Evolutionary conservation across 2,888 invertebrate species (phyloP).

Genomic region (Andrena marginata): DNA sequence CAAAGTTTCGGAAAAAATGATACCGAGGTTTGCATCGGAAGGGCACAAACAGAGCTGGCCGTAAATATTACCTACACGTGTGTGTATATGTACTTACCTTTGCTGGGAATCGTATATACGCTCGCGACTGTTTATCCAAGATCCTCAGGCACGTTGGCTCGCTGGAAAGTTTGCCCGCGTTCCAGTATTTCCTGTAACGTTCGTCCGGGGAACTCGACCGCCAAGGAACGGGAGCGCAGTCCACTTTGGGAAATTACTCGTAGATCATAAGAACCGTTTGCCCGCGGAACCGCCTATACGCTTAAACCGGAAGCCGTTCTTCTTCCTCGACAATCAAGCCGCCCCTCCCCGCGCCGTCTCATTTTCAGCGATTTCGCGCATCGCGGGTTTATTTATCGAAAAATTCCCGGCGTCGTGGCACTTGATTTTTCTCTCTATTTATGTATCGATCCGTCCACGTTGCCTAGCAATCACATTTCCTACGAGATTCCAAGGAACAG

Average conservation of each 20-base stretch:
- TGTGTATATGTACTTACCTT: neutral
- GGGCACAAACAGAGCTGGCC: too few species aligned
- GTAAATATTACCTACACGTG: neutral
- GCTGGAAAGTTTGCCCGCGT: conserved; percentile 32
- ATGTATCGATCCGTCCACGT: conserved; percentile 12
- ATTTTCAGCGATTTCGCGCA: conserved; percentile 10
- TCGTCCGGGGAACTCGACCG: conserved; percentile 31
- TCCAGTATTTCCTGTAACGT: conserved; percentile 37
- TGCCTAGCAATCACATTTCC: too few species aligned
- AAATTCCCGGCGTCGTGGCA: neutral
- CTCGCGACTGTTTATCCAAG: conserved; percentile 23
- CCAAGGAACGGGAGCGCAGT: conserved; percentile 38
- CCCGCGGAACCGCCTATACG: conserved; percentile 34
- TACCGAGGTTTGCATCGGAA: too few species aligned
- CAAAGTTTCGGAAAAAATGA: too few species aligned
- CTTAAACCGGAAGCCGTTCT: conserved; percentile 13
- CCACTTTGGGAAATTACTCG: conserved; percentile 66
- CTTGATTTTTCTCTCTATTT: neutral
- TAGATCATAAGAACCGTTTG: conserved; percentile 60
- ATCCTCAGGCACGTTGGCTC: conserved; percentile 1
- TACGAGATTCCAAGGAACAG: neutral
- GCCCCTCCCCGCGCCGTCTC: neutral
- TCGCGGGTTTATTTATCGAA: conserved; percentile 11
- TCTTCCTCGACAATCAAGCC: conserved; percentile 43
- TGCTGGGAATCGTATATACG: neutral